Conservation (phyloP, 1,140 invertebrate species). For the Papilio helenus region DNA sequence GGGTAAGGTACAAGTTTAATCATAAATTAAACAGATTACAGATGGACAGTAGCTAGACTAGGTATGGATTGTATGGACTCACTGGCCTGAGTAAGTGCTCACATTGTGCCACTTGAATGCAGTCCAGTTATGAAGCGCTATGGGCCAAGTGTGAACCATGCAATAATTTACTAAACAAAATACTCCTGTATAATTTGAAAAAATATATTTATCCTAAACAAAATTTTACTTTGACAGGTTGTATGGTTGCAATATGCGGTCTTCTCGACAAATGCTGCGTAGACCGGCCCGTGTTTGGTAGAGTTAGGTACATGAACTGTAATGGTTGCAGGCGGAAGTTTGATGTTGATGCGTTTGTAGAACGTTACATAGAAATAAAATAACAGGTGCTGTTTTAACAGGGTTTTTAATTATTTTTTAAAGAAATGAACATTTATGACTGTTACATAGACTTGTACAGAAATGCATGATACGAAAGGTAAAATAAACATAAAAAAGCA, state of each 20-base stretch:
- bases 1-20: constrained; percentile 83
- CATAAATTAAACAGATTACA: too few species aligned
- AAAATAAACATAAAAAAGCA: too few species aligned
- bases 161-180: too few species aligned
- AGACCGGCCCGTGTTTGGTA: constrained; percentile 93
- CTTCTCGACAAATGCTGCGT: constrained; percentile 96
- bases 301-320: constrained; percentile 97
- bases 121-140: too few species aligned
- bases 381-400: background rate
- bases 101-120: too few species aligned
- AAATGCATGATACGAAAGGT: background rate
- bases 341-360: constrained; percentile 89
- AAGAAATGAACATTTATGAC: background rate
- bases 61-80: too few species aligned
- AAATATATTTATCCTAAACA: too few species aligned
- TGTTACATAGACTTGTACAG: background rate
- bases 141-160: too few species aligned
- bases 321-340: constrained; percentile 94
- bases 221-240: constrained; percentile 82
- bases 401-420: background rate
- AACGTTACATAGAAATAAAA: constrained; percentile 3
- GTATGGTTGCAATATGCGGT: constrained; percentile 97
- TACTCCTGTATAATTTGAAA: too few species aligned
- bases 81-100: too few species aligned
- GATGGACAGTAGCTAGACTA: too few species aligned